Conservation (phyloP, 2,113 vertebrate genomes). For the Malurus cyaneus region DNA sequence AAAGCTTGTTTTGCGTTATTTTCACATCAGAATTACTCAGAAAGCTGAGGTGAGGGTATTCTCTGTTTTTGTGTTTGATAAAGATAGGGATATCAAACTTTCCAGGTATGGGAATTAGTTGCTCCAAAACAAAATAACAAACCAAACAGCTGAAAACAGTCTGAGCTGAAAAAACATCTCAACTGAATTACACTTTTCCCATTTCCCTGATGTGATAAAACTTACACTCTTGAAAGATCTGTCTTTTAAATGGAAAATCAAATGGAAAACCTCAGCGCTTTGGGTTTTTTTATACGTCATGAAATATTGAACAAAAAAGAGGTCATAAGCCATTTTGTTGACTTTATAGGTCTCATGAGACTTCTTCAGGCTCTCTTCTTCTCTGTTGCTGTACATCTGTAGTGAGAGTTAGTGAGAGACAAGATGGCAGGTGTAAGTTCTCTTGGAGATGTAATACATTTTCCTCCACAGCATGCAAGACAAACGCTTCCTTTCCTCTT, state of each 20-base stretch:
- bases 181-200: constrained; percentile 24
- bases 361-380: constrained; percentile 42
- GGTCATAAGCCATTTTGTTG: constrained; percentile 54
- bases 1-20: neutral
- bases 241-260: constrained; percentile 56
- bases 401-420: constrained; percentile 33
- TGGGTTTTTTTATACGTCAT: constrained; percentile 22
- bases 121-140: neutral
- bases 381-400: constrained; percentile 51
- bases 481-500: neutral
- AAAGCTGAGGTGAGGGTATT: neutral
- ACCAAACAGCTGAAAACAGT: neutral
- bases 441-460: neutral
- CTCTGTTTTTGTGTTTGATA: neutral
- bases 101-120: neutral
- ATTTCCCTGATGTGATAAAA: constrained; percentile 55
- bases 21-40: neutral
- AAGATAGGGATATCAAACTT: neutral
- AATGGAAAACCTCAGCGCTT: constrained; percentile 12
- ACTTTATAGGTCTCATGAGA: constrained; percentile 34
- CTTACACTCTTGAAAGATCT: constrained; percentile 32
- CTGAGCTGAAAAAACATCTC: constrained; percentile 2
- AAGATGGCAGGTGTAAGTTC: constrained; percentile 42
- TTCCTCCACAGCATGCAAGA: neutral
- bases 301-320: constrained; percentile 62